Evolutionary conservation across 2,797 vertebrate species (phyloP).

Genomic region (Valencia hispanica): DNA sequence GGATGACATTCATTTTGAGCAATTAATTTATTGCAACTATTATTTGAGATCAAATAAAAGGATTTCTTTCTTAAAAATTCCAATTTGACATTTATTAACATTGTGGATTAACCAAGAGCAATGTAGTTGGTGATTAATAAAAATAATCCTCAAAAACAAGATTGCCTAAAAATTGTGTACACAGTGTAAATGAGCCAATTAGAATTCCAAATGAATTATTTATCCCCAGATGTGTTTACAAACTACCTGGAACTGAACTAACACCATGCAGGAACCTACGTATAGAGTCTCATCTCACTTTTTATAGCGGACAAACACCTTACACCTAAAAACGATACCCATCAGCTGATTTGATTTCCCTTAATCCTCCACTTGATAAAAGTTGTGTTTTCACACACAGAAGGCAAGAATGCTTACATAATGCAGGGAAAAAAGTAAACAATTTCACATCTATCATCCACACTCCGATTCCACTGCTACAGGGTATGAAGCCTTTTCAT

Average conservation of each 20-base stretch:
- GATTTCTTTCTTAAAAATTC: too few species aligned
- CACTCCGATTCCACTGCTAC: conserved; percentile 28
- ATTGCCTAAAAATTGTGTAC: too few species aligned
- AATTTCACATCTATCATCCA: conserved; percentile 39
- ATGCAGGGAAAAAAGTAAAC: not conserved
- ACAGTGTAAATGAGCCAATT: not conserved
- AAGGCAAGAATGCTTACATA: not conserved
- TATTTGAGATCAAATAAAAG: too few species aligned
- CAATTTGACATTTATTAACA: too few species aligned
- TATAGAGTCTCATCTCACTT: not conserved
- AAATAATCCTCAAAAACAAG: too few species aligned
- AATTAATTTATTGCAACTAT: too few species aligned
- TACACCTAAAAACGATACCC: not conserved
- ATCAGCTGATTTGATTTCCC: not conserved
- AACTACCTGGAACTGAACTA: not conserved
- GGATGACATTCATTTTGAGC: too few species aligned
- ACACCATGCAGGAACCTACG: not conserved
- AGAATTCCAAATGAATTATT: not conserved
- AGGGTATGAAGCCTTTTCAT: conserved; percentile 39
- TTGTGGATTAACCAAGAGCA: too few species aligned
- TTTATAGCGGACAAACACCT: not conserved
- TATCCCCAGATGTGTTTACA: not conserved
- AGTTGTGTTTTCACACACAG: not conserved
- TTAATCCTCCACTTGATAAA: not conserved
- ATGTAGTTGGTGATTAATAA: too few species aligned